A percentile compares a stretch with the other conserved stretches of the same genome.
phyloP scores from a whole-genome alignment of 2,113 vertebrate species.

The Bombycilla garrulus region DNA sequence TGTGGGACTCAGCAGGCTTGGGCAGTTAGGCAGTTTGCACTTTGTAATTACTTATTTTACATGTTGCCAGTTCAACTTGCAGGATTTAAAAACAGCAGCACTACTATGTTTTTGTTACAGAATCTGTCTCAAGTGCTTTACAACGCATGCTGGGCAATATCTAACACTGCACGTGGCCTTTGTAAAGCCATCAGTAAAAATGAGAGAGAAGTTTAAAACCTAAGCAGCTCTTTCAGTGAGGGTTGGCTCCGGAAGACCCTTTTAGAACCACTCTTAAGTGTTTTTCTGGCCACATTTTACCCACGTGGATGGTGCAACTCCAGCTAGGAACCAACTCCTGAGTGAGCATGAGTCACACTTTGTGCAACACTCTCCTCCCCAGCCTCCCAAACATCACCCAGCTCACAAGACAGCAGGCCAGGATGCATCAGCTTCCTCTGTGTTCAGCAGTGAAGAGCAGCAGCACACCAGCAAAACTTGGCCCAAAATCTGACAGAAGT shows the following conservation, averaged over 20 bases:
- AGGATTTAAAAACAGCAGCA: background rate
- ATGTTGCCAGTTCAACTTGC: background rate
- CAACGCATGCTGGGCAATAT: background rate
- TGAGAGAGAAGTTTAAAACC: background rate
- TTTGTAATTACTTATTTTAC: background rate
- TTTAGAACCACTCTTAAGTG: background rate
- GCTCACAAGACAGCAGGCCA: background rate
- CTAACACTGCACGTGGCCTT: fast-evolving
- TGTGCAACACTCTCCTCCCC: background rate
- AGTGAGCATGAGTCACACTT: background rate
- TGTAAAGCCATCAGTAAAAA: background rate
- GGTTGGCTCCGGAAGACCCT: background rate
- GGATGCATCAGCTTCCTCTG: background rate
- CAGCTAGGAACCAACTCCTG: background rate
- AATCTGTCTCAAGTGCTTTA: background rate
- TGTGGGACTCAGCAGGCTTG: background rate
- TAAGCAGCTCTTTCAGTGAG: background rate
- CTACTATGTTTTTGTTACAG: background rate
- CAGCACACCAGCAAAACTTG: background rate
- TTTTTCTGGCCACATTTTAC: background rate
- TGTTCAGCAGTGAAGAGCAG: background rate
- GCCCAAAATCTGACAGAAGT: background rate
- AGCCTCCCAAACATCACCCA: background rate
- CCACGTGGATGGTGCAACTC: background rate
- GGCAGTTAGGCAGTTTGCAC: background rate